Evolutionary conservation across 2,113 vertebrate species (phyloP).

Genomic region (Phoenicopterus ruber): DNA sequence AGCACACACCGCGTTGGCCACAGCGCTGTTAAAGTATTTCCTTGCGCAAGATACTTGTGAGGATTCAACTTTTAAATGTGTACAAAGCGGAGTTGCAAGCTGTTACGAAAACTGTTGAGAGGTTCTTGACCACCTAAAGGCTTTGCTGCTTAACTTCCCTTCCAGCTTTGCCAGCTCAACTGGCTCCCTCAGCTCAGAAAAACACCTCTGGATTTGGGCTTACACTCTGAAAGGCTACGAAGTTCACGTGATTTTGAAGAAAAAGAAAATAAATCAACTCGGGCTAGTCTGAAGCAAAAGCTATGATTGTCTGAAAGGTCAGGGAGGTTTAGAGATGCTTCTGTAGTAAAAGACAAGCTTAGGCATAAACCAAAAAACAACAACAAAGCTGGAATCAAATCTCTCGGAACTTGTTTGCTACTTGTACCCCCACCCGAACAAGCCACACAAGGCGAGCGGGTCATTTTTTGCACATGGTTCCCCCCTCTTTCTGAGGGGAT

Average conservation of each 20-base stretch:
- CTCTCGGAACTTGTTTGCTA: neutral
- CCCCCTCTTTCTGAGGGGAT: no score
- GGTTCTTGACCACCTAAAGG: neutral
- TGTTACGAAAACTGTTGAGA: neutral
- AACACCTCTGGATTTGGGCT: neutral
- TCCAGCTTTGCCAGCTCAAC: neutral
- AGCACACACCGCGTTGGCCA: accelerated
- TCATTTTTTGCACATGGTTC: neutral
- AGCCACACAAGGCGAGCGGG: accelerated
- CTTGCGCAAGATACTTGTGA: neutral
- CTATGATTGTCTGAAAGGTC: neutral
- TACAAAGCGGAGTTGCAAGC: no score
- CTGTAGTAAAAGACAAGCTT: neutral
- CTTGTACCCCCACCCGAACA: neutral
- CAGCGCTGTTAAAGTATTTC: accelerated
- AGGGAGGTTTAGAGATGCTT: neutral
- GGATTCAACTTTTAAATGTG: neutral
- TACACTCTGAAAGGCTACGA: neutral
- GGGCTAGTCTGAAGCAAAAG: neutral
- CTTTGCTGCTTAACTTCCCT: neutral
- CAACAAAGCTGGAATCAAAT: neutral
- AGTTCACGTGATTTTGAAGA: neutral
- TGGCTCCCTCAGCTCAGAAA: neutral
- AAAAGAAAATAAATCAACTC: neutral
- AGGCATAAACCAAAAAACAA: neutral